phyloP scores from a whole-genome alignment of 2,888 invertebrate genomes.

The Netelia inedita region DNA sequence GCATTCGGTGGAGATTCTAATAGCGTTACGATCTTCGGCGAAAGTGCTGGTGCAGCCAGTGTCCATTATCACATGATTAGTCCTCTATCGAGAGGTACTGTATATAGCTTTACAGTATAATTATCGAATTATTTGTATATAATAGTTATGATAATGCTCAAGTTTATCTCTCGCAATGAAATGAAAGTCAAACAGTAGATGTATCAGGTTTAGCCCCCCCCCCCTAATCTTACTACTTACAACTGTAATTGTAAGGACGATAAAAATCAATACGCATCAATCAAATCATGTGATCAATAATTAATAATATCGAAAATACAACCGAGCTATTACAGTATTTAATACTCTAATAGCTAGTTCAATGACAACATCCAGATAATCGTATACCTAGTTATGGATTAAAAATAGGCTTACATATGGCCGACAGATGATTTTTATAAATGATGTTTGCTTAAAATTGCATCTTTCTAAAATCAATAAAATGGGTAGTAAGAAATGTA shows the following conservation, averaged over 20 bases:
- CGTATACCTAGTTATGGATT: too few relatives aligned
- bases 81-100: slow-evolving; percentile 85
- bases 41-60: slow-evolving; percentile 90
- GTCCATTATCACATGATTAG: slow-evolving; percentile 90
- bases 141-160: neutral
- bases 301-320: too few relatives aligned
- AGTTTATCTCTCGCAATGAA: neutral
- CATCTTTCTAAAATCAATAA: too few relatives aligned
- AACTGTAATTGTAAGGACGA: neutral
- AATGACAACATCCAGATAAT: too few relatives aligned
- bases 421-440: too few relatives aligned
- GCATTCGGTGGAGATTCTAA: slow-evolving; percentile 88
- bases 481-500: too few relatives aligned
- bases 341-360: too few relatives aligned
- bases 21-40: slow-evolving; percentile 89
- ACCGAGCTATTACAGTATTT: too few relatives aligned
- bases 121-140: neutral
- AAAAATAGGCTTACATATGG: too few relatives aligned
- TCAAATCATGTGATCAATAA: too few relatives aligned
- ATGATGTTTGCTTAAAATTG: too few relatives aligned
- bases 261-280: too few relatives aligned
- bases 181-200: neutral
- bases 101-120: neutral
- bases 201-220: neutral
- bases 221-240: neutral